Evolutionary conservation across 1,140 invertebrate genomes (phyloP).

Genomic region (Colletes latitarsis): DNA sequence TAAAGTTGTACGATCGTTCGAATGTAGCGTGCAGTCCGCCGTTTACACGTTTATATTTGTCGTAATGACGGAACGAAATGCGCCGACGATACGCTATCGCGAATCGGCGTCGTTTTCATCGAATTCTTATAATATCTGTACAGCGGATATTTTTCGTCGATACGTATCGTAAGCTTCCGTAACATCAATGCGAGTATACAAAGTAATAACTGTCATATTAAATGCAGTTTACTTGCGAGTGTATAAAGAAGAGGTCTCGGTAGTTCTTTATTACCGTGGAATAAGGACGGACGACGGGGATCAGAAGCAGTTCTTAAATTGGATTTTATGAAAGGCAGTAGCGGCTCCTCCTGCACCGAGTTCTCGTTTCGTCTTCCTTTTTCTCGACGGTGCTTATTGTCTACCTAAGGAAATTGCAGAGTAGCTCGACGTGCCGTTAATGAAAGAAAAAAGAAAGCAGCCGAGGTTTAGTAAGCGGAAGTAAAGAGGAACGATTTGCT

Average conservation of each 20-base stretch:
- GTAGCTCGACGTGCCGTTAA: conserved; percentile 55
- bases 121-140: background rate
- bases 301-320: conserved; percentile 65
- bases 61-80: too few species aligned
- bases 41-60: too few species aligned
- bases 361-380: conserved; percentile 35
- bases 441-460: conserved; percentile 42
- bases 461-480: conserved; percentile 26
- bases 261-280: conserved; percentile 51
- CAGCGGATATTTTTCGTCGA: background rate
- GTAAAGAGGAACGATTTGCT: conserved; percentile 44
- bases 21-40: background rate
- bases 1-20: background rate
- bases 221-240: conserved; percentile 44
- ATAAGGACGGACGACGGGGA: conserved; percentile 44
- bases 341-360: conserved; percentile 15
- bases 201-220: conserved; percentile 53
- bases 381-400: conserved; percentile 57
- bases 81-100: too few species aligned
- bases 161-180: background rate
- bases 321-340: conserved; percentile 62
- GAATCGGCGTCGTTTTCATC: background rate
- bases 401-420: conserved; percentile 60
- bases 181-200: background rate
- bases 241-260: conserved; percentile 43